phyloP scores from a whole-genome alignment of 2,797 vertebrate genomes.

The Anableps anableps region DNA sequence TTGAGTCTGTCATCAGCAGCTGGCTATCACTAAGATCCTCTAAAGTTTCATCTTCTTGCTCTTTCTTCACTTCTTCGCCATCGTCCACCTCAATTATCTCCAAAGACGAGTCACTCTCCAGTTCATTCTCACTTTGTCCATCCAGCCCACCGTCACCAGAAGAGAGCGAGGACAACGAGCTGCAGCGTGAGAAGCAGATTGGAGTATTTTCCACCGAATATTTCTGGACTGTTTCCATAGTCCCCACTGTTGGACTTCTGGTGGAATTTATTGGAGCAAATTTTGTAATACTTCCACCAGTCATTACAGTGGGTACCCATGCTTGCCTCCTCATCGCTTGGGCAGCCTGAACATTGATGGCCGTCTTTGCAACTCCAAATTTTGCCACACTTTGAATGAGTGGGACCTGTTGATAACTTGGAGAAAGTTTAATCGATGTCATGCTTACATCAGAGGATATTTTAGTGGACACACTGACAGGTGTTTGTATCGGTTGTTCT shows the following conservation, averaged over 20 bases:
- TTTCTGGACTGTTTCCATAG: conserved; percentile 90
- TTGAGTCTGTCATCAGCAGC: conserved; percentile 78
- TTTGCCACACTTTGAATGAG: conserved; percentile 84
- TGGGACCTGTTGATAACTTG: conserved; percentile 93
- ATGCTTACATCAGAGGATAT: conserved; percentile 83
- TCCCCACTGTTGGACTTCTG: conserved; percentile 71
- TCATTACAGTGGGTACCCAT: conserved; percentile 85
- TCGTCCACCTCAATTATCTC: conserved; percentile 95
- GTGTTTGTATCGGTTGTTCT: conserved; percentile 70
- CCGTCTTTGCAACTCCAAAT: conserved; percentile 68
- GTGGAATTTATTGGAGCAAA: conserved; percentile 79
- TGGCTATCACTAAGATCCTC: conserved; percentile 86
- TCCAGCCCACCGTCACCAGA: conserved; percentile 89
- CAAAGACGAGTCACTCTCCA: conserved; percentile 94
- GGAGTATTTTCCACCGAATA: conserved; percentile 92
- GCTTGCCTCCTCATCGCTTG: conserved; percentile 86
- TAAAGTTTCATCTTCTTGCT: conserved; percentile 81
- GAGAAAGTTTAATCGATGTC: conserved; percentile 92
- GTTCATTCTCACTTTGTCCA: conserved; percentile 90
- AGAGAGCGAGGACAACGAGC: conserved; percentile 95
- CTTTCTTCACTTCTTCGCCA: conserved; percentile 72
- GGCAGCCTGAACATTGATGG: conserved; percentile 81
- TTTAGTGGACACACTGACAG: conserved; percentile 79
- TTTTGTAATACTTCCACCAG: conserved; percentile 85
- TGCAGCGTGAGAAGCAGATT: conserved; percentile 95